Evolutionary conservation across 2,113 vertebrate species (phyloP).

Genomic region (Steatornis caripensis): DNA sequence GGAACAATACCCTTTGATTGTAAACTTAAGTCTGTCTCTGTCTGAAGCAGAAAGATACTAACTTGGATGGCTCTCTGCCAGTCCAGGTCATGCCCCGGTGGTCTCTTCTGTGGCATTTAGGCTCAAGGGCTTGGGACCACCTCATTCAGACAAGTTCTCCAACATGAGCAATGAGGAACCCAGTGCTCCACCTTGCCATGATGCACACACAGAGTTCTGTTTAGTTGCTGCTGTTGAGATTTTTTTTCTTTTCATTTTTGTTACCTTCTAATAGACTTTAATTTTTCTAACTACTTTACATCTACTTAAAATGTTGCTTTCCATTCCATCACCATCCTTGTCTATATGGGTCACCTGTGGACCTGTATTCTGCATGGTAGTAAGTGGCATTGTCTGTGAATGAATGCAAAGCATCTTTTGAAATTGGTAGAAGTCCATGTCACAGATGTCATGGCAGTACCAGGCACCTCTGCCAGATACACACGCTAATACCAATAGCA

Average conservation of each 20-base stretch:
- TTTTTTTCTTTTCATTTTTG: background rate
- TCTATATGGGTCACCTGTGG: background rate
- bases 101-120: background rate
- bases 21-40: background rate
- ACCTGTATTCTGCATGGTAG: background rate
- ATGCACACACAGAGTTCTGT: background rate
- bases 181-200: background rate
- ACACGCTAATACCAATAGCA: background rate
- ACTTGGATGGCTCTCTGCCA: background rate
- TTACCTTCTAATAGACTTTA: background rate
- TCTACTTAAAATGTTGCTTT: background rate
- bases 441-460: background rate
- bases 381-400: background rate
- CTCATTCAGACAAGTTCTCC: background rate
- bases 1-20: background rate
- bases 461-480: background rate
- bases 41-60: background rate
- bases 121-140: background rate
- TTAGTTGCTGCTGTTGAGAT: background rate
- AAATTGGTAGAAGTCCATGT: background rate
- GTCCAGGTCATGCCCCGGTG: background rate
- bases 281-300: background rate
- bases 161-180: background rate
- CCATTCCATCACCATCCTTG: background rate
- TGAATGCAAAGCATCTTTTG: background rate